Evolutionary conservation across 2,797 vertebrate genomes (phyloP), one percentile per base, ranked within the genome.

Genomic region (Lepilemur septentrionalis): DNA sequence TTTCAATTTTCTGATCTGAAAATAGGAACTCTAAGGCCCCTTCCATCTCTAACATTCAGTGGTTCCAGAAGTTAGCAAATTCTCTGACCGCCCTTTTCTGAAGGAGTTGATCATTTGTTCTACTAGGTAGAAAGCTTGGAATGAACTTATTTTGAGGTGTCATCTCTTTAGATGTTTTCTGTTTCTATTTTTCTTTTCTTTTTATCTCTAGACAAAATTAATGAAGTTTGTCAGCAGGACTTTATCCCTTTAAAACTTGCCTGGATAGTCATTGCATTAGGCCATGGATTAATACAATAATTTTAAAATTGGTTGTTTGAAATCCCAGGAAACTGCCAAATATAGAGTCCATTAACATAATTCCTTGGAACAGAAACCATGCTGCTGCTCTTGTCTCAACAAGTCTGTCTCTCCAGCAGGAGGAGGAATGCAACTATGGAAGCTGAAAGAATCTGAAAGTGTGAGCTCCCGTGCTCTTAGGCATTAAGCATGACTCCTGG

Each of bases 371-470:
- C 38, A 61, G 35, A 85, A 86, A 81, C 50, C 15, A 2, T 67
- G 50, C 57, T 93, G 28, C n/a, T 84, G 13, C 23, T 79, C 63
- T 89, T 92, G 50, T 59, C 80, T 93, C 59, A 52, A 75, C 73
- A 79, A 20, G 1, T 48, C 72, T 92, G 52, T 48, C 57, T 89
- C 52, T 82, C 63, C 17, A 72, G n/a, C 14, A 94, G 78, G 10
- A 75, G 76, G 7, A 46, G 38, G 41, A 55, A 90, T 91, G 61
- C 57, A 94, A 93, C 48, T 61, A 65, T 61, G 35, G 79, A 94
- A 96, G 28, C 25, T 89, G 35, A 69, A 96, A 91, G 86, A 97
- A 82, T 90, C 9, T 70, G 81, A 48, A 93, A 59, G 12, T 13
- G n/a, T 63, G 87, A 67, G 55, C 30, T 23, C 52, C 61, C 14